Evolutionary conservation across 1,140 invertebrate genomes (phyloP).

Genomic region (Aporrectodea caliginosa): DNA sequence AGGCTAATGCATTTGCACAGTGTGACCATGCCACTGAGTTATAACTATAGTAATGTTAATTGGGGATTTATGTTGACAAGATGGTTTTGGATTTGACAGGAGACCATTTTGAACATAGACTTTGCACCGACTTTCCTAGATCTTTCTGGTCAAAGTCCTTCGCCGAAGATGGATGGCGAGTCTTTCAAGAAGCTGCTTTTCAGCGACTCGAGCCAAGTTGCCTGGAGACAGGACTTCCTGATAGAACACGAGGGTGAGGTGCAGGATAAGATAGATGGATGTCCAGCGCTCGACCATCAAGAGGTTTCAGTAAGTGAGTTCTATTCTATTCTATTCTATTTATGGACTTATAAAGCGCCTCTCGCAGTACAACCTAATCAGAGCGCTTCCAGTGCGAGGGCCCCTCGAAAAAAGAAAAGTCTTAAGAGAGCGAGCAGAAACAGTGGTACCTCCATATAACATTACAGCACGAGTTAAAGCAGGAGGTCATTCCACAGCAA

Average conservation of each 20-base stretch:
- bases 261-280: conserved; percentile 50
- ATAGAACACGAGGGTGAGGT: conserved; percentile 77
- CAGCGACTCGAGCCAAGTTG: conserved; percentile 29
- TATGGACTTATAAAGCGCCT: no score
- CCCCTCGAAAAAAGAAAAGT: no score
- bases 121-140: conserved; percentile 75
- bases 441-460: no score
- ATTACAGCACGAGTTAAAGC: no score
- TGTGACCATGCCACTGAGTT: no score
- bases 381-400: no score
- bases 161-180: conserved; percentile 65
- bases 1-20: no score
- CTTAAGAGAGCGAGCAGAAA: no score
- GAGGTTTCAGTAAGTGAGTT: conserved; percentile 45
- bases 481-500: no score
- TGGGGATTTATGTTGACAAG: no score
- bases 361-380: no score
- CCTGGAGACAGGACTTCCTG: conserved; percentile 56
- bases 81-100: conserved; percentile 39
- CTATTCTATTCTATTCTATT: not conserved
- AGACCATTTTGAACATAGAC: conserved; percentile 72
- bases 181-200: conserved; percentile 58
- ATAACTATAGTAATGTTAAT: no score
- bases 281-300: conserved; percentile 45
- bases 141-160: conserved; percentile 60